phyloP scores from a whole-genome alignment of 2,113 vertebrate genomes.

The Gyps fulvus region DNA sequence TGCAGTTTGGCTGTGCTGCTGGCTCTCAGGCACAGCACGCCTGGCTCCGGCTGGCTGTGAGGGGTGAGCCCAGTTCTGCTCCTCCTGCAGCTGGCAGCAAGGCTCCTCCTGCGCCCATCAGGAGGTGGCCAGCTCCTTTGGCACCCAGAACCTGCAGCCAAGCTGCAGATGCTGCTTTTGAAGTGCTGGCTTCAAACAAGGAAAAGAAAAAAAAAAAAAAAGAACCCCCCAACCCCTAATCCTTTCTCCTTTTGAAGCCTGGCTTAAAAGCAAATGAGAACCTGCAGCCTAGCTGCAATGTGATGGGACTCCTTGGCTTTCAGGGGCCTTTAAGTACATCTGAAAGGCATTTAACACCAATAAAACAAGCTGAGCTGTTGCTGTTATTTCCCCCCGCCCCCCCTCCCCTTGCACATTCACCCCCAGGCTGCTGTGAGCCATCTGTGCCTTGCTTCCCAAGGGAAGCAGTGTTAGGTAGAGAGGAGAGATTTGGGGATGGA shows the following conservation, averaged over 20 bases:
- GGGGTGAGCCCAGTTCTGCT: background rate
- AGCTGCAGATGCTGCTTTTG: conserved; percentile 23
- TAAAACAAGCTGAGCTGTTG: conserved; percentile 18
- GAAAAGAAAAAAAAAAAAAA: background rate
- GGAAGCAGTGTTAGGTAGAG: background rate
- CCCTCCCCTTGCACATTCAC: background rate
- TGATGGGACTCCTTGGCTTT: background rate
- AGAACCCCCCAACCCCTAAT: background rate
- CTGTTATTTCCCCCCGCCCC: background rate
- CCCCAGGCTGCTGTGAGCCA: conserved; percentile 28
- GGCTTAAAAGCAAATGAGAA: conserved; percentile 58
- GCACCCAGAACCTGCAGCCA: background rate
- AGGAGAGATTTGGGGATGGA: background rate
- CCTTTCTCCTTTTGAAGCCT: conserved; percentile 39
- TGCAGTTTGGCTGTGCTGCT: fast-evolving
- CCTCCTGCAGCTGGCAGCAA: background rate
- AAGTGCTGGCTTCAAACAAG: conserved; percentile 32
- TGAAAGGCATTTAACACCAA: conserved; percentile 61
- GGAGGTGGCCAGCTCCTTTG: background rate
- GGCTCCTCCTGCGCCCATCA: background rate
- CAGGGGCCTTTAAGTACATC: conserved; percentile 34
- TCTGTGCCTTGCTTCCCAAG: background rate
- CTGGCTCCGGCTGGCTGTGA: fast-evolving
- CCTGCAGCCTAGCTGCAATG: conserved; percentile 12
- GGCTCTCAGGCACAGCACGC: fast-evolving